A percentile compares a stretch with the other conserved stretches of the same genome.
Conservation (phyloP, 2,797 vertebrate genomes). For the Momotus momota region DNA sequence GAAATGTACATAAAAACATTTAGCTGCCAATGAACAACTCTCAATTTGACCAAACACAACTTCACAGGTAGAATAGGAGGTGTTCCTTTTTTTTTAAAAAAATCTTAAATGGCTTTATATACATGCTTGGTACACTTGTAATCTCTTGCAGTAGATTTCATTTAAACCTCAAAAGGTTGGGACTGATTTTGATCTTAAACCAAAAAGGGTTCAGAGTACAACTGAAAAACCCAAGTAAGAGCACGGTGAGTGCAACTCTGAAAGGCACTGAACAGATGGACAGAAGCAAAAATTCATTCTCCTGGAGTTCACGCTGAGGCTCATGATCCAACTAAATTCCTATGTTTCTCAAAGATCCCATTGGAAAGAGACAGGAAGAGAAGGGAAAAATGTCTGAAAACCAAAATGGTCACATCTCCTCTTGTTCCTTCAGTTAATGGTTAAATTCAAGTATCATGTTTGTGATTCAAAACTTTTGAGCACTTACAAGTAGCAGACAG, state of each 20-base stretch:
- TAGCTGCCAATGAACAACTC: not conserved
- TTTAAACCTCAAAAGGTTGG: not conserved
- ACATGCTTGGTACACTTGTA: not conserved
- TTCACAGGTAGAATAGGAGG: not conserved
- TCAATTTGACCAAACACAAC: not conserved
- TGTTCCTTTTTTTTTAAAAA: not conserved
- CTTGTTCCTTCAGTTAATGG: not conserved
- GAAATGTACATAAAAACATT: not conserved
- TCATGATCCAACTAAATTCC: not conserved
- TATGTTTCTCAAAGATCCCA: not conserved
- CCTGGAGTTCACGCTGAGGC: not conserved
- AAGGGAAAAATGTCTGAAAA: not conserved
- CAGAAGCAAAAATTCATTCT: not conserved
- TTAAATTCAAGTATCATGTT: not conserved
- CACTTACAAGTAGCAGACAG: not conserved
- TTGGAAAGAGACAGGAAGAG: fast-evolving
- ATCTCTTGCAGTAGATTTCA: not conserved
- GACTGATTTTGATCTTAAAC: not conserved
- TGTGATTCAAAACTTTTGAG: not conserved
- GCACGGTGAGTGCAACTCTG: fast-evolving
- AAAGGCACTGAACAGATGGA: fast-evolving
- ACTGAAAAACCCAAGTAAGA: not conserved
- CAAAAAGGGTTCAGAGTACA: fast-evolving
- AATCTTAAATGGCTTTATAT: no score
- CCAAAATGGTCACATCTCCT: fast-evolving